Evolutionary conservation across 2,113 vertebrate species (phyloP).

Genomic region (Aplodontia rufa): DNA sequence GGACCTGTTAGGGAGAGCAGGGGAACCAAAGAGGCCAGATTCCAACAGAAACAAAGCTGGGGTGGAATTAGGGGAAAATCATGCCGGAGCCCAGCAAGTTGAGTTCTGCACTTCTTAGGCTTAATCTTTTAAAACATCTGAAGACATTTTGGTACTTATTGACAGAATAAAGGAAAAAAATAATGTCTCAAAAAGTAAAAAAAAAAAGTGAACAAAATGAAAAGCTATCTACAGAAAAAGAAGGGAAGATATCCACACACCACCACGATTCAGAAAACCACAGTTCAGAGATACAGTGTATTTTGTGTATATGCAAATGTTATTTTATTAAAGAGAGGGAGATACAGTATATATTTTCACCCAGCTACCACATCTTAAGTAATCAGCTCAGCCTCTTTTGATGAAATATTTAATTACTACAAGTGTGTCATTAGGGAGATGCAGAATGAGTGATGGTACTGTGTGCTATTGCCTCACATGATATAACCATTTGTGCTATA

Average conservation of each 20-base stretch:
- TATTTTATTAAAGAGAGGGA: conserved; percentile 80
- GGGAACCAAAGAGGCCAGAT: conserved; percentile 50
- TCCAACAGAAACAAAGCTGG: conserved; percentile 66
- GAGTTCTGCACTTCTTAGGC: conserved; percentile 18
- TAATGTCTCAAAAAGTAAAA: conserved; percentile 43
- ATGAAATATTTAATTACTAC: conserved; percentile 84
- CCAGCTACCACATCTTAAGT: conserved; percentile 80
- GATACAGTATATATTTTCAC: conserved; percentile 72
- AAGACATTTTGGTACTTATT: conserved; percentile 37
- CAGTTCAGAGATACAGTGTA: conserved; percentile 57
- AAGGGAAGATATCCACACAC: not conserved
- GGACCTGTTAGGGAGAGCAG: conserved; percentile 59
- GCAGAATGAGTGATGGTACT: conserved; percentile 82
- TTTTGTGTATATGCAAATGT: conserved; percentile 79
- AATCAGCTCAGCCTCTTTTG: conserved; percentile 82
- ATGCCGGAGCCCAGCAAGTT: conserved; percentile 8
- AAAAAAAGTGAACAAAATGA: conserved; percentile 6
- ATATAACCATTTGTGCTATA: conserved; percentile 85
- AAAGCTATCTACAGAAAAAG: conserved; percentile 38
- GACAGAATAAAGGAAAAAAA: not conserved
- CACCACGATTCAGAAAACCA: conserved; percentile 51
- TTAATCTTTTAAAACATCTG: conserved; percentile 59
- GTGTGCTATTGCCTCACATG: conserved; percentile 82
- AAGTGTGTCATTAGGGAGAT: conserved; percentile 81
- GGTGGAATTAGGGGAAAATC: conserved; percentile 21